Base-by-base conservation (phyloP, 2,113 vertebrate genomes). In the Promerops cafer region DNA sequence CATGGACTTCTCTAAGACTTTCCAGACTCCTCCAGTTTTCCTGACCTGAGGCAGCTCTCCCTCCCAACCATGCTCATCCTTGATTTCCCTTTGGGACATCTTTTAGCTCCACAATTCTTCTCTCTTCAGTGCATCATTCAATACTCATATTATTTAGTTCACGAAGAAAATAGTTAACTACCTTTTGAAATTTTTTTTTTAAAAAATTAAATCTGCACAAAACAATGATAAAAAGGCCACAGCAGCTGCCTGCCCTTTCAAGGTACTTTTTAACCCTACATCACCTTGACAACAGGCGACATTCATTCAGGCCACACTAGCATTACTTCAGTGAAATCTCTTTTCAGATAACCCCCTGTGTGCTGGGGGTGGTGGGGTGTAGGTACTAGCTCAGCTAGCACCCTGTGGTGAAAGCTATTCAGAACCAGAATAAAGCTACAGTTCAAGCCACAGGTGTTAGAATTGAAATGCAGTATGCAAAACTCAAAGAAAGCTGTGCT, bases 1-100 rank as follows among this genome's bases (percentile, higher is more conserved):
- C 30, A 42, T 0, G 0, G 13, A 35, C 6, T 13, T 42, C 8
- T 72, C 16, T 24, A 53, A 16, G 6, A 13, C 8, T 70, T 37
- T 65, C 5, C 63, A 77, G 57, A 22, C 1, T 5, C 3, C 9
- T 76, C 9, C 18, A 39, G 14, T 39, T 83, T 64, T 76, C n/a
- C 49, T 54, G 13, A 52, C 5, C 13, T 27, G 45, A 82, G 14
- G 5, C 22, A 42, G 11, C 10, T 63, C 11, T 63, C 9, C 45
- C 16, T 22, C 8, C 35, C 4, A 56, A 10, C 10, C 13, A 13
- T 24, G 8, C 3, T 57, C 16, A 57, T 1, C 0, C 37, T 65
- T 72, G 37, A 28, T 54, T 76, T 64, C 16, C 37, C 17, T 82
- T 16, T 33, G 72, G 24, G n/a, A 74, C 2, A 13, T 8, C 12